phyloP scores from a whole-genome alignment of 2,888 invertebrate species.

The Melanostoma scalare region DNA sequence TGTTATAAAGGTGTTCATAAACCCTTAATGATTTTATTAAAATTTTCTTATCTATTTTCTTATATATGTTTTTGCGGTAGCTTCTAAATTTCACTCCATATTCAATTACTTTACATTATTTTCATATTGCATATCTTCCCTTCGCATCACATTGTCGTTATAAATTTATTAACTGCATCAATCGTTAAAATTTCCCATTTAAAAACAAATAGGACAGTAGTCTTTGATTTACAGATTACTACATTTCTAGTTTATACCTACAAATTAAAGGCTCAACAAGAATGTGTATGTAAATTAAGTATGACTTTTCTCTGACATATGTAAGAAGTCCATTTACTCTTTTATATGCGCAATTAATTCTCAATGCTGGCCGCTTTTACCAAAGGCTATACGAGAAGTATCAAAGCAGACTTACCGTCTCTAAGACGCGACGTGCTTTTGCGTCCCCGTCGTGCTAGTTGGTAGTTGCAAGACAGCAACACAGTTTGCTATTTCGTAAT shows the following conservation, averaged over 20 bases:
- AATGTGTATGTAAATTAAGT: slow-evolving; percentile 33
- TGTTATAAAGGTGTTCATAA: too few relatives aligned
- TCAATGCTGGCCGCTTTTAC: slow-evolving; percentile 37
- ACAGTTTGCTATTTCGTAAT: slow-evolving; percentile 62
- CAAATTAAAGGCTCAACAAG: slow-evolving; percentile 36
- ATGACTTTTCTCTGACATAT: slow-evolving; percentile 14
- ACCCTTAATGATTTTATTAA: too few relatives aligned
- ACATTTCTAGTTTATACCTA: slow-evolving; percentile 17
- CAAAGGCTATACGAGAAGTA: slow-evolving; percentile 27
- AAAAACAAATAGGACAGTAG: too few relatives aligned
- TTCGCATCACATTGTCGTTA: too few relatives aligned
- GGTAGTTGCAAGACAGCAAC: slow-evolving; percentile 29
- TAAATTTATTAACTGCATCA: too few relatives aligned
- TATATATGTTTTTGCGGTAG: too few relatives aligned
- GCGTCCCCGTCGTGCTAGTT: slow-evolving; percentile 29
- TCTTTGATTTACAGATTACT: background rate
- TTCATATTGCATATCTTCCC: too few relatives aligned
- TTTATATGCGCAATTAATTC: slow-evolving; percentile 58
- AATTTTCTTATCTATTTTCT: too few relatives aligned
- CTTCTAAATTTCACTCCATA: too few relatives aligned
- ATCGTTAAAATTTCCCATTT: too few relatives aligned
- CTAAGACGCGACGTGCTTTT: slow-evolving; percentile 17
- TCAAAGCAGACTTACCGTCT: slow-evolving; percentile 50
- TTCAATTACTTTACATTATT: too few relatives aligned
- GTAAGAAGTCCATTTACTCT: slow-evolving; percentile 54